A percentile compares a stretch with the other conserved stretches of the same genome.
phyloP scores from a whole-genome alignment of 1,140 invertebrate species.

The Megathymus violae region DNA sequence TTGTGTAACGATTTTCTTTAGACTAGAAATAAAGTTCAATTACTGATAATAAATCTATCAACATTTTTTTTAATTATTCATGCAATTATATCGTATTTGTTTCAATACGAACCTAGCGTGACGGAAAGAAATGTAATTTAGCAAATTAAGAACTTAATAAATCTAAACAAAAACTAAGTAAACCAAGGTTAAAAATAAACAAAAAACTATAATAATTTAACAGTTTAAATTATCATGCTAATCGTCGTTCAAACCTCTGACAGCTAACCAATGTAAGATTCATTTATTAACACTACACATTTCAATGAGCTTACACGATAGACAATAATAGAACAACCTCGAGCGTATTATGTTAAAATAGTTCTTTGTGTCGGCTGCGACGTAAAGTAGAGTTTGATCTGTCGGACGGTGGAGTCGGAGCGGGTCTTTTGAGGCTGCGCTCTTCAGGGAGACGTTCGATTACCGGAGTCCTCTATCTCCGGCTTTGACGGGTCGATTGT shows the following conservation, averaged over 20 bases:
- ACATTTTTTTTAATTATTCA: too few relatives aligned
- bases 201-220: background rate
- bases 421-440: constrained; percentile 52
- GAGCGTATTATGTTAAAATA: constrained; percentile 71
- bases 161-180: too few relatives aligned
- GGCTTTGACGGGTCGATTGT: constrained; percentile 72
- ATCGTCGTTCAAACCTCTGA: constrained; percentile 22
- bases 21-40: too few relatives aligned
- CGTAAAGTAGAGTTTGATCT: constrained; percentile 49
- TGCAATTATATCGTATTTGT: too few relatives aligned
- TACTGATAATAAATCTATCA: too few relatives aligned
- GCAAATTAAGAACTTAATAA: too few relatives aligned
- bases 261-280: constrained; percentile 20
- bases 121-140: too few relatives aligned
- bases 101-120: too few relatives aligned
- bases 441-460: constrained; percentile 36
- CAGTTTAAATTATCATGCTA: constrained; percentile 8
- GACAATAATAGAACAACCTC: constrained; percentile 63
- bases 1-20: too few relatives aligned
- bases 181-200: background rate
- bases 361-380: constrained; percentile 66
- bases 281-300: constrained; percentile 27
- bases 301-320: constrained; percentile 51
- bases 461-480: constrained; percentile 54
- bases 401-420: constrained; percentile 31